A percentile compares a stretch with the other conserved stretches of the same genome.
Evolutionary conservation across 2,888 invertebrate genomes (phyloP).

Genomic region (Tanypteryx hageni): DNA sequence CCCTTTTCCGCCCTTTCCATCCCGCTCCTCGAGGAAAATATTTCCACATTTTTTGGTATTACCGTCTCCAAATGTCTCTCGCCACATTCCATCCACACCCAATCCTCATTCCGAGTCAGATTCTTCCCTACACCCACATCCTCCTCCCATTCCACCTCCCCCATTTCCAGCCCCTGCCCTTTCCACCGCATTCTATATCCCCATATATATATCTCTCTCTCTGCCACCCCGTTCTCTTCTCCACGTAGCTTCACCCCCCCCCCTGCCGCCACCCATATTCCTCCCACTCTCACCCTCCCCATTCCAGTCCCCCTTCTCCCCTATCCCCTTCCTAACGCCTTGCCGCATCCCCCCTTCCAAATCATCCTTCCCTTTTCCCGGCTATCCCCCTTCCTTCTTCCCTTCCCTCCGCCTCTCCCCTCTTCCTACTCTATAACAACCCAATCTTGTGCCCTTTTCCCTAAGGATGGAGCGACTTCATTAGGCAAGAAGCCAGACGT

Average conservation of each 20-base stretch:
- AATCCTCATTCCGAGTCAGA: neutral
- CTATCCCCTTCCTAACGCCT: too few species aligned
- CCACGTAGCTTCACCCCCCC: too few species aligned
- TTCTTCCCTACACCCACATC: neutral
- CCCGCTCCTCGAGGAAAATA: neutral
- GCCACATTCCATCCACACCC: neutral
- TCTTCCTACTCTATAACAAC: slow-evolving; percentile 53
- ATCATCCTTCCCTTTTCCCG: slow-evolving; percentile 8
- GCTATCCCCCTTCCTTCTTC: neutral
- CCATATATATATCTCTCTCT: neutral
- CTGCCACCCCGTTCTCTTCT: neutral
- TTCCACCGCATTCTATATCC: neutral
- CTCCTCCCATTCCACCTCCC: neutral
- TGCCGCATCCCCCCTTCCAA: neutral
- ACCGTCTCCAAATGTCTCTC: neutral
- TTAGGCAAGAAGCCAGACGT: slow-evolving; percentile 61
- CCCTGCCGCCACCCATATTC: slow-evolving; percentile 64
- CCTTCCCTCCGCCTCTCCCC: slow-evolving; percentile 11
- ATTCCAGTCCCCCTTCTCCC: too few species aligned
- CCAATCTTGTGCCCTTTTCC: slow-evolving; percentile 59
- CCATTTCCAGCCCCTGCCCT: neutral
- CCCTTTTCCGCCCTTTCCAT: neutral
- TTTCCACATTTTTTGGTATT: neutral
- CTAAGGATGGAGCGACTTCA: slow-evolving; percentile 32
- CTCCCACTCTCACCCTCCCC: slow-evolving; percentile 9